Percentiles rank a stretch among this genome's conserved stretches.
Evolutionary conservation across 2,797 vertebrate genomes (phyloP).

Genomic region (Ficedula albicollis): DNA sequence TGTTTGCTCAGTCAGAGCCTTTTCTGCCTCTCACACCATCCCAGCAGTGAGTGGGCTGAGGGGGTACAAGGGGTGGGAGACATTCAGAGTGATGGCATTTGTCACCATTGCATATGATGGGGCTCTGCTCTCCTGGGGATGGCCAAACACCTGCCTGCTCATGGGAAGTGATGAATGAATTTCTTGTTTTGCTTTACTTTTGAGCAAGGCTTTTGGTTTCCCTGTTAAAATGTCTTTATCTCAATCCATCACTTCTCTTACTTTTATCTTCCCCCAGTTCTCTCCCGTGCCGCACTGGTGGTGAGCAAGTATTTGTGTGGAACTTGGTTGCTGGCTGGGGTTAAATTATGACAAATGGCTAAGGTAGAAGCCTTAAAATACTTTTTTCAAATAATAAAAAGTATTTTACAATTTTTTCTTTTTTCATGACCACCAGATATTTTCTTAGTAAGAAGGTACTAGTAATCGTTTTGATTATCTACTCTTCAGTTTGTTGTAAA

Average conservation of each 20-base stretch:
- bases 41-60: neutral
- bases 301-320: neutral
- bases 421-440: neutral
- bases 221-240: neutral
- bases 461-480: neutral
- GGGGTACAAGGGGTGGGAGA: neutral
- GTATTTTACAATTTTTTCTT: rapidly evolving
- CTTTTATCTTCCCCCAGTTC: neutral
- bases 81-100: neutral
- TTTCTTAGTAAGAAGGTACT: neutral
- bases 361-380: neutral
- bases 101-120: rapidly evolving
- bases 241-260: neutral
- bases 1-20: neutral
- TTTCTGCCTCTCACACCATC: neutral
- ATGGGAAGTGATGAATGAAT: neutral
- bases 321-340: neutral
- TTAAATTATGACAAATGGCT: neutral
- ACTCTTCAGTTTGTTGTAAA: neutral
- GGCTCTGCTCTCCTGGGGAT: neutral
- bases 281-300: neutral
- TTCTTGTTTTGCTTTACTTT: neutral
- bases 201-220: neutral
- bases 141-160: neutral
- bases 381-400: neutral